Conservation (phyloP, 92 coral and sea anemone genomes). For the Palythoa grandis region DNA sequence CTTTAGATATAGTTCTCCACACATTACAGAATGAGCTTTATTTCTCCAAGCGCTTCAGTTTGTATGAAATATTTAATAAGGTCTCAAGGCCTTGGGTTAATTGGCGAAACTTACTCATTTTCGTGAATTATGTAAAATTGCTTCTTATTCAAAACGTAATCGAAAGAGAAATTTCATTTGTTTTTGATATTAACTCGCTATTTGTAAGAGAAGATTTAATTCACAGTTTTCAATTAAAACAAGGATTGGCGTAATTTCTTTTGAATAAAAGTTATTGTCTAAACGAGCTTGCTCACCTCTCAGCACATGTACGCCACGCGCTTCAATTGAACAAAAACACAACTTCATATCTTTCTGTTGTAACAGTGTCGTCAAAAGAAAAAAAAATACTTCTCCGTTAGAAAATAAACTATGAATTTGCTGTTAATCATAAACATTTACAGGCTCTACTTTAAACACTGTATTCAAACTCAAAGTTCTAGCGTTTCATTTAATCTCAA, state of each 20-base stretch:
- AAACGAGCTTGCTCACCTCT: background rate
- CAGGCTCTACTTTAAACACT: background rate
- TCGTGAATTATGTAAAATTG: conserved; percentile 37
- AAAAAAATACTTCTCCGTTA: conserved; percentile 26
- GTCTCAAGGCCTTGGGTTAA: conserved; percentile 10
- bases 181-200: conserved; percentile 37
- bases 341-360: conserved; percentile 21
- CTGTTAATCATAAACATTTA: conserved; percentile 10
- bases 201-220: conserved; percentile 38
- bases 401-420: conserved; percentile 40
- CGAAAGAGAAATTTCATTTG: conserved; percentile 33
- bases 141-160: conserved; percentile 43
- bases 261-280: conserved; percentile 38
- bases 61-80: conserved; percentile 30
- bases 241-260: conserved; percentile 34
- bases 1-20: background rate
- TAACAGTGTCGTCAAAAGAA: conserved; percentile 25
- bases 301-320: conserved; percentile 25
- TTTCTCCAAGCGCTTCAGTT: background rate
- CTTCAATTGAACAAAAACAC: conserved; percentile 9
- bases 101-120: conserved; percentile 34
- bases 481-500: background rate
- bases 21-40: conserved; percentile 8
- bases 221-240: conserved; percentile 42
- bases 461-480: background rate